Percentiles rank a stretch among this genome's conserved stretches.
Conservation (phyloP, 2,113 vertebrate species). For the Eclectus roratus region DNA sequence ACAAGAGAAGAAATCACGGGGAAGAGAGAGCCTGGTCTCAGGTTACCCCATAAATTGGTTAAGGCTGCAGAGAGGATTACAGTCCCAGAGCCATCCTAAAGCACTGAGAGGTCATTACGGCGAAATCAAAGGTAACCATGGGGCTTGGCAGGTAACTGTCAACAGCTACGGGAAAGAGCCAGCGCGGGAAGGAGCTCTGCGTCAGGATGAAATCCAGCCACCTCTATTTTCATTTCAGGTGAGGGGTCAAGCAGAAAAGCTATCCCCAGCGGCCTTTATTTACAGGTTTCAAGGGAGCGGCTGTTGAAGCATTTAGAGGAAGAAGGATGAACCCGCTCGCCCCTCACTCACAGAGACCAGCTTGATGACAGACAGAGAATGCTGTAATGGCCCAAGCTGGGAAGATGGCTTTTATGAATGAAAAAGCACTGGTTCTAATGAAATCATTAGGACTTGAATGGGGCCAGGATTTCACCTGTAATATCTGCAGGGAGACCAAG, state of each 20-base stretch:
- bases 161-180: conserved; percentile 73
- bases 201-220: conserved; percentile 69
- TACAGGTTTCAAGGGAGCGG: conserved; percentile 71
- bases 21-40: conserved; percentile 62
- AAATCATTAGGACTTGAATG: neutral
- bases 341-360: neutral
- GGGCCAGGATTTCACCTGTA: neutral
- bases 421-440: neutral
- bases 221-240: conserved; percentile 81
- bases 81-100: conserved; percentile 67
- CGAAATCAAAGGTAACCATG: conserved; percentile 79
- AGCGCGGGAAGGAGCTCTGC: conserved; percentile 46
- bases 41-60: conserved; percentile 73
- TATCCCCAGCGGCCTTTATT: conserved; percentile 74
- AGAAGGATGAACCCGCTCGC: conserved; percentile 69
- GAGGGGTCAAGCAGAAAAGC: conserved; percentile 79
- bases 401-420: conserved; percentile 30
- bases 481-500: neutral
- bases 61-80: conserved; percentile 69
- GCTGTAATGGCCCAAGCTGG: conserved; percentile 1
- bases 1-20: conserved; percentile 43
- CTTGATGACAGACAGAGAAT: conserved; percentile 72
- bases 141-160: conserved; percentile 78
- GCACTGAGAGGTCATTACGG: conserved; percentile 69
- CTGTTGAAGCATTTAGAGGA: conserved; percentile 61